Percentiles rank a stretch among this genome's conserved stretches.
Conservation (phyloP, 30 jellyfish, hydroid and myxozoan species). For the Haliclystus octoradiatus region DNA sequence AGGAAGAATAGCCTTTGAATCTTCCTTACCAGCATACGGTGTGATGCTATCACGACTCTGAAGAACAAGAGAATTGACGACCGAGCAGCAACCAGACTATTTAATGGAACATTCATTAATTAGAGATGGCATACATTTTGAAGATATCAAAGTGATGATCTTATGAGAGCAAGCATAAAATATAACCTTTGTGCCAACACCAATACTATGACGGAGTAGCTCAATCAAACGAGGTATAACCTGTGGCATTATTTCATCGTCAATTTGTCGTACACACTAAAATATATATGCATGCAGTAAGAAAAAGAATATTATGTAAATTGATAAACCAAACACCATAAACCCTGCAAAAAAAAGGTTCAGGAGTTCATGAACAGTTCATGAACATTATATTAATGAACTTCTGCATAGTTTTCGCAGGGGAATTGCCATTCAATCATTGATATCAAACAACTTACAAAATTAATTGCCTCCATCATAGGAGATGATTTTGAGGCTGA, state of each 20-base stretch:
- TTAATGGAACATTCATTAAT: not conserved
- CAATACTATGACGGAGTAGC: slow-evolving; percentile 70
- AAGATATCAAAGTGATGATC: not conserved
- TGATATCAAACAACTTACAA: no score
- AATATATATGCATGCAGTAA: not conserved
- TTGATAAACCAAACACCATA: no score
- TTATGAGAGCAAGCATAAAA: not conserved
- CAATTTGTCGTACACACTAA: slow-evolving; percentile 74
- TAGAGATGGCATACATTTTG: no score
- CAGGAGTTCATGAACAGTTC: no score
- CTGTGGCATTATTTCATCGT: slow-evolving; percentile 33
- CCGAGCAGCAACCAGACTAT: slow-evolving; percentile 74
- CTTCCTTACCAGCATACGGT: slow-evolving; percentile 69
- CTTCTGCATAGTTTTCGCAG: no score
- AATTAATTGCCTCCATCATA: slow-evolving; percentile 91
- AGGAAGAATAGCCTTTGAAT: not conserved
- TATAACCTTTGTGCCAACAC: slow-evolving; percentile 83
- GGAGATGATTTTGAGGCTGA: slow-evolving; percentile 94
- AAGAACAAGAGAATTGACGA: slow-evolving; percentile 41
- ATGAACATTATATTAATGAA: no score
- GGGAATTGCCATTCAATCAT: no score
- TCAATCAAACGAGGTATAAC: slow-evolving; percentile 52
- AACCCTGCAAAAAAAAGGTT: no score
- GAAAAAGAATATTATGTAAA: not conserved
- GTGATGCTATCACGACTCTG: slow-evolving; percentile 44